Conservation (phyloP, 2,113 vertebrate genomes). For the Poicephalus meyeri region DNA sequence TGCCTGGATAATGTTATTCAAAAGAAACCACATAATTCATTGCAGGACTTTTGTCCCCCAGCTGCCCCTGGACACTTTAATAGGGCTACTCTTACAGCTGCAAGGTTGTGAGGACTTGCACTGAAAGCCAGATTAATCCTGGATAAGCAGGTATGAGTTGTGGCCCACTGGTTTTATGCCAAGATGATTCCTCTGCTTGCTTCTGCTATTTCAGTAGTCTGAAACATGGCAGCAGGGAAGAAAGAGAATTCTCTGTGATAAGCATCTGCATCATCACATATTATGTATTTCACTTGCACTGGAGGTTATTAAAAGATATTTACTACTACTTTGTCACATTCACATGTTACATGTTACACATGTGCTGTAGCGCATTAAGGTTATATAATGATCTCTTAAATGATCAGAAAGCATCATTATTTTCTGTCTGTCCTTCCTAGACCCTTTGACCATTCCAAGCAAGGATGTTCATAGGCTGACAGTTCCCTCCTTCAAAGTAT, state of each 20-base stretch:
- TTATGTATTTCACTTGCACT: not conserved
- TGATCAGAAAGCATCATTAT: not conserved
- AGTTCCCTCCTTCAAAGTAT: not conserved
- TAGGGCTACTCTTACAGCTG: not conserved
- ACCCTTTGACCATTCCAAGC: not conserved
- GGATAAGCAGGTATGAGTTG: not conserved
- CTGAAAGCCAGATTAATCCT: not conserved
- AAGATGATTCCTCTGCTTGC: not conserved
- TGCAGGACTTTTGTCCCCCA: not conserved
- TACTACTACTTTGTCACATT: not conserved
- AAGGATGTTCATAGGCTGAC: not conserved
- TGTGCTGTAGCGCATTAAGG: not conserved
- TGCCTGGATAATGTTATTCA: accelerated
- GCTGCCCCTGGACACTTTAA: not conserved
- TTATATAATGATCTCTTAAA: not conserved
- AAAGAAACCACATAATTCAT: not conserved
- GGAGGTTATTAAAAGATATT: not conserved
- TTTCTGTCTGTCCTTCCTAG: not conserved
- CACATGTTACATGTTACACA: not conserved
- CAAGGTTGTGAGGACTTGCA: not conserved
- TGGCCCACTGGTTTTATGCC: not conserved
- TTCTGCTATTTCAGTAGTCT: not conserved
- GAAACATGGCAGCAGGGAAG: not conserved
- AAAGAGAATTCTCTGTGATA: not conserved
- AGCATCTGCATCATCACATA: not conserved